Evolutionary conservation across 2,888 invertebrate genomes (phyloP), one percentile per base, ranked within the genome.

Genomic region (Acronicta leporina): DNA sequence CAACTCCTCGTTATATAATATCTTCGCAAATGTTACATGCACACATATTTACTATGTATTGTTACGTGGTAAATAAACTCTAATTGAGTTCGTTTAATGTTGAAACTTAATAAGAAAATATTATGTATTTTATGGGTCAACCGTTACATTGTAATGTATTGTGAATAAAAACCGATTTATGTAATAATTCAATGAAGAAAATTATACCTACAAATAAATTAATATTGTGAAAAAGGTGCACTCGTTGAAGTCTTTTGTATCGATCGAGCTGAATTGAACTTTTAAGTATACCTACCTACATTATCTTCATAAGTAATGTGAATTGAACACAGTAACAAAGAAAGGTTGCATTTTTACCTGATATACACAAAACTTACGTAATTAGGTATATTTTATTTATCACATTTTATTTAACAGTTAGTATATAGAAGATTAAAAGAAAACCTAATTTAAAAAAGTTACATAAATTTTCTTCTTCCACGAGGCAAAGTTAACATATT

Each of bases 171-270:
- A 30, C 7, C 8, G 10, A 10, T 10, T 30, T 30, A 30, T 33
- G 2, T 33, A 5, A 2, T 11, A 41, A 33, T 14, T n/a, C 6
- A 27, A 27, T 13, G 13, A 25, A 38, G n/a, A 9, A 40, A 40
- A 8, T 20, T 15, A 9, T 27, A n/a, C n/a, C n/a, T n/a, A n/a
- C 6, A 10, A 8, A 5, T 2, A 0, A 27, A 20, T 3, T 20
- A 3, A 20, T 20, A 20, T 20, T 5, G 1, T n/a, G n/a, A 40
- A 20, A 40, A 53, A 48, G 0, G 42, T 27, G 54, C 58, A 46
- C 80, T 73, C 87, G 87, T 87, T 85, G 82, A 88, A 68, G 76
- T 88, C 88, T 87, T 86, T 86, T 82, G 64, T 83, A 81, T 58
- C 35, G 56, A 55, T 4, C 7, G n/a, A 30, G 20, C 51, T 45